Percentiles rank a stretch among this genome's conserved stretches.
phyloP scores from a whole-genome alignment of 2,797 vertebrate genomes.

The Epinephelus awoara region DNA sequence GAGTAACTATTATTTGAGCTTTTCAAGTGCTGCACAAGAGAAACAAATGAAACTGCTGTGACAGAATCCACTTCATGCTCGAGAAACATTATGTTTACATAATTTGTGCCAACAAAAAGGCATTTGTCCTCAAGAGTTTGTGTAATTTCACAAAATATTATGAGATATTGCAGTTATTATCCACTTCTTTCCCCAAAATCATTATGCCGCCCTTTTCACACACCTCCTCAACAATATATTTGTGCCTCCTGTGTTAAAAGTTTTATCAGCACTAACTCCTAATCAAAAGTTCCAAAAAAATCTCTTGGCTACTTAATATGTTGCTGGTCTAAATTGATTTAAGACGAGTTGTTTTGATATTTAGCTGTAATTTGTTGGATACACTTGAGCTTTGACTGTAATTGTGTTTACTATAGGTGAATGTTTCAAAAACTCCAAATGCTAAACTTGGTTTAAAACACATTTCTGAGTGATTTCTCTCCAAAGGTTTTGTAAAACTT shows the following conservation, averaged over 20 bases:
- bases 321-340: not conserved
- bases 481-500: slow-evolving; percentile 33
- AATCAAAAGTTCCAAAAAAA: not conserved
- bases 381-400: not conserved
- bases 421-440: slow-evolving; percentile 13
- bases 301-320: not conserved
- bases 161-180: not conserved
- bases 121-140: not conserved
- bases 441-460: not conserved
- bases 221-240: not conserved
- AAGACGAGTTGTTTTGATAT: not conserved
- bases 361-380: no score
- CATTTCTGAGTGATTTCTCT: not conserved
- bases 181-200: not conserved
- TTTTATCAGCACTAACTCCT: not conserved
- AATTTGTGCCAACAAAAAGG: not conserved
- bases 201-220: not conserved
- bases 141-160: not conserved
- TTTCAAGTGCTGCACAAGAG: slow-evolving; percentile 11
- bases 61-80: not conserved
- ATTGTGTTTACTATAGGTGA: not conserved
- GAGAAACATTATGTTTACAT: slow-evolving; percentile 1
- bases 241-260: not conserved
- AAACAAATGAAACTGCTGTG: not conserved
- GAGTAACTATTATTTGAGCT: not conserved